Percentiles rank a stretch among this genome's conserved stretches.
Evolutionary conservation across 35 echinoderm and acorn worm genomes (phyloP).

Genomic region (Apostichopus japonicus): DNA sequence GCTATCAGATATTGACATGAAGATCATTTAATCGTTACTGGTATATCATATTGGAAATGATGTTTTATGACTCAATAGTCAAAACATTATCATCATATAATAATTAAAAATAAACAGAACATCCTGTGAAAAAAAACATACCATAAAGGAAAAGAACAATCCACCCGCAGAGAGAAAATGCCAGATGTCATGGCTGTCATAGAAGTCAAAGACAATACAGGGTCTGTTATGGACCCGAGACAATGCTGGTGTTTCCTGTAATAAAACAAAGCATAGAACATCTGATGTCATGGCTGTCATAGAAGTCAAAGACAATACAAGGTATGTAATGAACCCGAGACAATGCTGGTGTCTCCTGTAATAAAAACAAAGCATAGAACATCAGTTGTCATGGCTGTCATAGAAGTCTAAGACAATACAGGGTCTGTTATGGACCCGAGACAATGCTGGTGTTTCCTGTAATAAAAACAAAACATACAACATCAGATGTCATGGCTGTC

Average conservation of each 20-base stretch:
- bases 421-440: slow-evolving; percentile 63
- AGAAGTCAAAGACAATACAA: slow-evolving; percentile 83
- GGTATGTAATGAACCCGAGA: slow-evolving; percentile 70
- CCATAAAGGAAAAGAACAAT: slow-evolving; percentile 94
- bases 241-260: no score
- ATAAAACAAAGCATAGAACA: no score
- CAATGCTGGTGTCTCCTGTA: slow-evolving; percentile 75
- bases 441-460: slow-evolving; percentile 81
- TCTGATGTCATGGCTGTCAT: slow-evolving; percentile 94
- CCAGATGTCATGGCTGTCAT: no score
- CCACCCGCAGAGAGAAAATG: slow-evolving; percentile 89
- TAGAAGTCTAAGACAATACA: slow-evolving; percentile 85
- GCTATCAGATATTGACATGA: no score
- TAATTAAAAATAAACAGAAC: no score
- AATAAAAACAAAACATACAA: not conserved
- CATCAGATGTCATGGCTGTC: no score
- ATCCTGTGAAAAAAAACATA: slow-evolving; percentile 53
- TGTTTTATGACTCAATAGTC: no score
- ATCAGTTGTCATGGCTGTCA: slow-evolving; percentile 82
- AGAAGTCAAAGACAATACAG: no score
- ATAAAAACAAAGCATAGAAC: not conserved
- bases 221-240: no score
- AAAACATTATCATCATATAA: no score
- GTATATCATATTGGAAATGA: no score
- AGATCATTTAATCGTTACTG: no score